Evolutionary conservation across 2,113 vertebrate species (phyloP).

Genomic region (Perca fluviatilis): DNA sequence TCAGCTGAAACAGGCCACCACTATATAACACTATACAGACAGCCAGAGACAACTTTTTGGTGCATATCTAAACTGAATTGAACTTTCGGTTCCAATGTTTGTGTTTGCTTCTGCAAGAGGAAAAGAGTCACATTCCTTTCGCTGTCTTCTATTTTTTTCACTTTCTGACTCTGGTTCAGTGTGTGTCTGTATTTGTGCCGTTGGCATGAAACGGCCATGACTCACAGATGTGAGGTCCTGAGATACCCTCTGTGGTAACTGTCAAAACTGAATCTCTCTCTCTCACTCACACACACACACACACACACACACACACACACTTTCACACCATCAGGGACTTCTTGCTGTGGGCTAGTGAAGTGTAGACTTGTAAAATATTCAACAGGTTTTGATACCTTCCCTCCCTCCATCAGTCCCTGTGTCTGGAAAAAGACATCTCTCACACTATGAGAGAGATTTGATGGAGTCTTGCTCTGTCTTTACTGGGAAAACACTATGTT

Average conservation of each 20-base stretch:
- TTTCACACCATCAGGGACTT: conserved; percentile 45
- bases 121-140: conserved; percentile 16
- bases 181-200: conserved; percentile 44
- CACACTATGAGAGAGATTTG: conserved; percentile 40
- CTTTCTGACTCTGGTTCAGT: conserved; percentile 26
- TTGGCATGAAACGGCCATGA: conserved; percentile 55
- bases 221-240: conserved; percentile 54
- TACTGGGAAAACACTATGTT: conserved; percentile 38
- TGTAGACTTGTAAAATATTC: conserved; percentile 69
- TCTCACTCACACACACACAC: conserved; percentile 37
- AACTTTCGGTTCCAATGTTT: conserved; percentile 27
- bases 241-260: conserved; percentile 56
- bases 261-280: conserved; percentile 55
- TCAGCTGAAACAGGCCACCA: not conserved
- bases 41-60: not conserved
- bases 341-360: conserved; percentile 56
- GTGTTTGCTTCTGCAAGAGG: conserved; percentile 20
- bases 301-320: conserved; percentile 34
- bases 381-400: conserved; percentile 63
- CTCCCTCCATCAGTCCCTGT: conserved; percentile 37
- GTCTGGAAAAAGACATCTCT: conserved; percentile 54
- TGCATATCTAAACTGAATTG: conserved; percentile 18
- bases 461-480: conserved; percentile 47
- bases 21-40: not conserved
- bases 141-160: conserved; percentile 13